Evolutionary conservation across 2,113 vertebrate species (phyloP).

Genomic region (Dicaeum eximium): DNA sequence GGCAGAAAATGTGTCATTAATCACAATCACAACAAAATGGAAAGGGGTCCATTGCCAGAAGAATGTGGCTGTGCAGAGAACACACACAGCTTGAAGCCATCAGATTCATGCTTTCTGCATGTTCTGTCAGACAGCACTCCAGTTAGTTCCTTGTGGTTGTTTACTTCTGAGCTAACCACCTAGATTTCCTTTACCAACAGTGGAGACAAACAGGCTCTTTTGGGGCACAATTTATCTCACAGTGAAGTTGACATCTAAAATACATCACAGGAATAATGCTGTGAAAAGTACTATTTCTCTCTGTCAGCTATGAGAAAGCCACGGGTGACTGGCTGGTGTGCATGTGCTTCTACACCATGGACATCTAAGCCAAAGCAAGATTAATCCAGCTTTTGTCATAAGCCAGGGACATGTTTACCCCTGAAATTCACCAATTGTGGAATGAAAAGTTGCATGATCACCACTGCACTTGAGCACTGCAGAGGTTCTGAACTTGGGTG

Average conservation of each 20-base stretch:
- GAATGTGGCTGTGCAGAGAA: neutral
- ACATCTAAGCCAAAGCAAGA: neutral
- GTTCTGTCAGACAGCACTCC: neutral
- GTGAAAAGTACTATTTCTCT: neutral
- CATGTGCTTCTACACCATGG: neutral
- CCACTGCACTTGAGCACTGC: neutral
- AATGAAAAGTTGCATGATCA: neutral
- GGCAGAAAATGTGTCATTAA: constrained; percentile 3
- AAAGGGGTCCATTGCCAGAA: neutral
- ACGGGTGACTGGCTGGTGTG: neutral
- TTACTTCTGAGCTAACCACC: neutral
- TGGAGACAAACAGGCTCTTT: neutral
- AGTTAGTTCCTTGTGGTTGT: neutral
- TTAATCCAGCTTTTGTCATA: neutral
- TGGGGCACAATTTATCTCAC: neutral
- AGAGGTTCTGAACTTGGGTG: neutral
- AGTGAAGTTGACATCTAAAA: neutral
- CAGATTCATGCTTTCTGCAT: neutral
- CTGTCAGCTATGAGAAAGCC: neutral
- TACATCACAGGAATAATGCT: neutral
- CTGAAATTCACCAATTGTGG: neutral
- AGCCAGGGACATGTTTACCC: neutral
- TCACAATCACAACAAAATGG: neutral
- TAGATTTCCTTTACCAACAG: neutral
- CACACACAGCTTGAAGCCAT: neutral